These are phyloP conservation scores for Amphipoea lucens DNA, from an alignment of 2,888 invertebrate species.

Conservation along the genomic window DNA sequence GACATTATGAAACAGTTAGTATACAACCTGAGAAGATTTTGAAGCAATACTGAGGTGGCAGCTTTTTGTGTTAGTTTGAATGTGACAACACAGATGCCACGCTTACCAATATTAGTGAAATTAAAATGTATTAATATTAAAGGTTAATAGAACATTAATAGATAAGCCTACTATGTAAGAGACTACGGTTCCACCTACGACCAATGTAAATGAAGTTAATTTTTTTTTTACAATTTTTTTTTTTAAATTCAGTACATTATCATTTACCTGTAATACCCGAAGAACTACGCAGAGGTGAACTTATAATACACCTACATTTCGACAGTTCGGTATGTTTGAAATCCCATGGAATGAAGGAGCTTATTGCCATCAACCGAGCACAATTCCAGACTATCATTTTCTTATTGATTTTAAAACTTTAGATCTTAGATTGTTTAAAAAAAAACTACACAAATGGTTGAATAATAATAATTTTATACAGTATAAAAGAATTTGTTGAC, in stretches of 20 bases:
- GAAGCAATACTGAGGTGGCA: not conserved
- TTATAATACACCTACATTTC: not conserved
- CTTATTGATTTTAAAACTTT: too few relatives aligned
- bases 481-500: too few relatives aligned
- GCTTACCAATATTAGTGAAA: not conserved
- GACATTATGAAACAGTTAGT: slow-evolving; percentile 23
- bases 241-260: not conserved
- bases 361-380: not conserved
- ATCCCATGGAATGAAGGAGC: too few relatives aligned
- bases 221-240: too few relatives aligned
- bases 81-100: slow-evolving; percentile 47
- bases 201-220: not conserved
- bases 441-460: too few relatives aligned
- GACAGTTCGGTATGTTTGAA: not conserved
- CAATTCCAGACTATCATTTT: not conserved
- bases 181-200: not conserved
- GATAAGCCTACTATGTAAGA: not conserved
- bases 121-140: not conserved
- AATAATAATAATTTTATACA: too few relatives aligned
- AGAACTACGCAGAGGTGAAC: not conserved
- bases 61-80: not conserved
- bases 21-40: not conserved
- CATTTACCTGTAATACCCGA: not conserved
- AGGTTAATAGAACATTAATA: not conserved
- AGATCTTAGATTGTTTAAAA: too few relatives aligned